Percentiles rank a stretch among this genome's conserved stretches.
phyloP scores from a whole-genome alignment of 2,888 invertebrate species.

The Zootermopsis nevadensis region DNA sequence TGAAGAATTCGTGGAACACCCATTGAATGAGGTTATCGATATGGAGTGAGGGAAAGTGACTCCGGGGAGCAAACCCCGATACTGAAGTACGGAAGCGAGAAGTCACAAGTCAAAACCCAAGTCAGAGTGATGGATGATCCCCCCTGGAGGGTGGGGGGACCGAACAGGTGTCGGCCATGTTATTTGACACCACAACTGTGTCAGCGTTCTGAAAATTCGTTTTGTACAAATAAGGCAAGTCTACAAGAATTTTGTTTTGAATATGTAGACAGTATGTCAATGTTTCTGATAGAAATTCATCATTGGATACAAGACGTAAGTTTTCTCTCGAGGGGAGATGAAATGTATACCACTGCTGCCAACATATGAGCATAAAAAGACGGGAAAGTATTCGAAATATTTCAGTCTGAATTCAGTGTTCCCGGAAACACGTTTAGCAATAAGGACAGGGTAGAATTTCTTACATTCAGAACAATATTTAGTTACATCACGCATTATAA shows the following conservation, averaged over 20 bases:
- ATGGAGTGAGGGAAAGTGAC: background rate
- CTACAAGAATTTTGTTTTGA: constrained; percentile 19
- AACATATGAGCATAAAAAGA: too few relatives aligned
- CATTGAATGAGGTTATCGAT: constrained; percentile 13
- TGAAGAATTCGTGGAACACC: constrained; percentile 7
- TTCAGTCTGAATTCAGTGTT: too few relatives aligned
- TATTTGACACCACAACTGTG: constrained; percentile 29
- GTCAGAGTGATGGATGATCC: constrained; percentile 12
- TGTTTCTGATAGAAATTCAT: background rate
- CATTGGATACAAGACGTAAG: background rate
- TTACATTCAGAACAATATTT: too few relatives aligned
- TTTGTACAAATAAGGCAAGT: background rate
- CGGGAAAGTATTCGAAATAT: too few relatives aligned
- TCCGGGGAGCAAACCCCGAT: background rate
- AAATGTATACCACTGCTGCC: too few relatives aligned
- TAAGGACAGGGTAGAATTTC: too few relatives aligned
- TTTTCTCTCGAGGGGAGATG: background rate
- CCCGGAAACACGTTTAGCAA: too few relatives aligned
- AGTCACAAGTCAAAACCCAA: constrained; percentile 5
- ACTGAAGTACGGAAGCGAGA: background rate
- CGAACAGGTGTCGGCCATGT: constrained; percentile 36
- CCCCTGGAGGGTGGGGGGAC: background rate
- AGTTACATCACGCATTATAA: too few relatives aligned
- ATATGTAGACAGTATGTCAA: constrained; percentile 28
- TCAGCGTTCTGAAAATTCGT: constrained; percentile 1